These are phyloP conservation scores for Caenorhabditis japonica DNA, from an alignment of 2,888 invertebrate genomes.

Conservation along the genomic window DNA sequence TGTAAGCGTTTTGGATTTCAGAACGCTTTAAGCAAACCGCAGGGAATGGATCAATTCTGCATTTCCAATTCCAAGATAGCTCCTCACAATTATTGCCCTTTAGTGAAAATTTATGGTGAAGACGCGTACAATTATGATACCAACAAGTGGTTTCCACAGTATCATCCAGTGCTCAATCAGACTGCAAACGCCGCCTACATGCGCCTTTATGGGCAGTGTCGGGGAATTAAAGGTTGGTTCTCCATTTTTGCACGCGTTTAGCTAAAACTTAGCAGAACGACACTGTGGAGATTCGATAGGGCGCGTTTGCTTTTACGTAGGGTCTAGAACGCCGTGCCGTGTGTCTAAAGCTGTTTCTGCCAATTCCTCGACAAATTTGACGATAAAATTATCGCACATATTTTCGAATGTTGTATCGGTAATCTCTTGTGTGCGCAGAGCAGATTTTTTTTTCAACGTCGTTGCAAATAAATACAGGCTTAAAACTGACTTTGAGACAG, in stretches of 20 bases:
- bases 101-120: background rate
- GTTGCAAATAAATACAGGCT: background rate
- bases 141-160: background rate
- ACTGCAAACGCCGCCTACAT: conserved; percentile 10
- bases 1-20: background rate
- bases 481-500: background rate
- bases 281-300: no score
- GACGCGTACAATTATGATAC: background rate
- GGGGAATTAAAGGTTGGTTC: conserved; percentile 15
- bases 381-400: no score
- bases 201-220: background rate
- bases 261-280: no score
- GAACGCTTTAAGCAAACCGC: background rate
- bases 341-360: no score
- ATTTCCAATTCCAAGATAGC: conserved; percentile 4
- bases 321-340: no score
- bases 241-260: no score
- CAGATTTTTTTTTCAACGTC: no score
- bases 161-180: conserved; percentile 27
- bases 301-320: no score
- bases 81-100: background rate
- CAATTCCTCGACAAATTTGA: no score
- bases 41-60: background rate
- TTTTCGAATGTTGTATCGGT: no score
- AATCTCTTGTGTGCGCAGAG: no score